These are phyloP conservation scores for Zaprionus lineosus DNA, from an alignment of 2,888 invertebrate species.

Conservation along the genomic window DNA sequence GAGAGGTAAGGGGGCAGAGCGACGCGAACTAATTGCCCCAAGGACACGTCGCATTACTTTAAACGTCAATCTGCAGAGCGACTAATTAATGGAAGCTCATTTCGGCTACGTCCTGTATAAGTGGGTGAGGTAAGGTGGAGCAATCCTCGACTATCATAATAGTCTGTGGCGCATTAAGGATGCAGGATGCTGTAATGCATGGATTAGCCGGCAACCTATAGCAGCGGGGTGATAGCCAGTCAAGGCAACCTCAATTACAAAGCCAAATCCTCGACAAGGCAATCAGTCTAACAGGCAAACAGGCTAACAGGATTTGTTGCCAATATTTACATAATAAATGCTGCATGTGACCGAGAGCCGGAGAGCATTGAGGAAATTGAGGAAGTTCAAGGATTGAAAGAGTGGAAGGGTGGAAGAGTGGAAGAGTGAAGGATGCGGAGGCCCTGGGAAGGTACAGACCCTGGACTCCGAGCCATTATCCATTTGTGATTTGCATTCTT, in stretches of 20 bases:
- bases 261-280: constrained; percentile 41
- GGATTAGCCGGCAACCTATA: constrained; percentile 45
- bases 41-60: constrained; percentile 57
- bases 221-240: not conserved
- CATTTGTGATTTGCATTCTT: constrained; percentile 52
- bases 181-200: constrained; percentile 46
- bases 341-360: constrained; percentile 54
- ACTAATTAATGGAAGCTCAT: constrained; percentile 73
- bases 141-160: constrained; percentile 45
- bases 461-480: constrained; percentile 24
- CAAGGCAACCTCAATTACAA: constrained; percentile 39
- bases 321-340: constrained; percentile 75
- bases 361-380: too few relatives aligned
- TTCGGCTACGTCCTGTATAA: constrained; percentile 42
- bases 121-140: constrained; percentile 10
- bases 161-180: constrained; percentile 53
- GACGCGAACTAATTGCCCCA: constrained; percentile 45
- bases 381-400: too few relatives aligned
- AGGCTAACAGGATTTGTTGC: constrained; percentile 57
- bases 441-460: not conserved
- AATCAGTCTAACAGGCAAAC: constrained; percentile 33
- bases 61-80: constrained; percentile 65
- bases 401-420: too few relatives aligned
- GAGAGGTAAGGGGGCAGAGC: not conserved
- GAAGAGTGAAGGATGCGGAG: too few relatives aligned